Evolutionary conservation across 2,888 invertebrate genomes (phyloP), one percentile per base, ranked within the genome.

Genomic region (Chaetoderma sp.): DNA sequence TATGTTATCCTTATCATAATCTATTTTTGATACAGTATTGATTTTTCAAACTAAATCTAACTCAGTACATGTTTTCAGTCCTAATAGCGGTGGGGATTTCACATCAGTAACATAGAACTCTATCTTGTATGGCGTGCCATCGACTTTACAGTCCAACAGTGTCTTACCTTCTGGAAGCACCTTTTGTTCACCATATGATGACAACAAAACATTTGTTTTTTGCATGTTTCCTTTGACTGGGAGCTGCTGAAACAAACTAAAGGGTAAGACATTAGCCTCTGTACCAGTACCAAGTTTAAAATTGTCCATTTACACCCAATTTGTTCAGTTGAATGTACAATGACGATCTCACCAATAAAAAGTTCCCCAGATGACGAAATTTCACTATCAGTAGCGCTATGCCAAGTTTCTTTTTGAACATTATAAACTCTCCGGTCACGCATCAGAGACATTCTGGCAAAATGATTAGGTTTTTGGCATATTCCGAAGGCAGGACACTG

Each of bases 401-500:
- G 16, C 8, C 16, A 21, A 16, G 16, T 47, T 47, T 13, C n/a
- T 16, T 47, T 47, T 13, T 13, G 47, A 8, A 47, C 47, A 8
- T n/a, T n/a, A n/a, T n/a, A n/a, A n/a, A n/a, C n/a, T n/a, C n/a
- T n/a, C n/a, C n/a, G n/a, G n/a, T n/a, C n/a, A n/a, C n/a, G n/a
- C n/a, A n/a, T n/a, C n/a, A n/a, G n/a, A 45, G 52, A 62, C 49
- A 54, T 18, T 36, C 44, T 56, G 21, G 36, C 39, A 44, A 65
- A 65, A 32, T 68, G 65, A 55, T 68, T 62, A 28, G 27, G 23
- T 18, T 28, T 39, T 42, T 54, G 39, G 23, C 63, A 63, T 4
- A 56, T 62, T 13, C 70, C 67, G 60, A 59, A 67, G 16, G 70
- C 70, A 8, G 67, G 70, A 59, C 67, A 67, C 13, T 30, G n/a